Conservation (phyloP, 2,113 vertebrate genomes). For the Polypterus bichir region DNA sequence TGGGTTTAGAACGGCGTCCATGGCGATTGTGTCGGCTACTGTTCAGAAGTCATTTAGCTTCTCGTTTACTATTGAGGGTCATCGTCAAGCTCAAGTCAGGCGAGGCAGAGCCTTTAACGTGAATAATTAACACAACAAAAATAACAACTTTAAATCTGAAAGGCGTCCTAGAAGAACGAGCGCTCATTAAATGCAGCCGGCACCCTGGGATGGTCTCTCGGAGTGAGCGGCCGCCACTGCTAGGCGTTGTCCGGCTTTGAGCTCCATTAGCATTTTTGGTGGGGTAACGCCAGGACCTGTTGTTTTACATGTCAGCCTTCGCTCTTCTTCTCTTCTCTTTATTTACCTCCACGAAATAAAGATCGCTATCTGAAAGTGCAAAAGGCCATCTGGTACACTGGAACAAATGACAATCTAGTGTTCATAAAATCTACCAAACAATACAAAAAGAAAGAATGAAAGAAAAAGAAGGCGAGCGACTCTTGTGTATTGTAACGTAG, state of each 20-base stretch:
- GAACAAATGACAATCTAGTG: too few species aligned
- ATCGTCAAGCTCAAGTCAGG: constrained; percentile 33
- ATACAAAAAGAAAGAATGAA: too few species aligned
- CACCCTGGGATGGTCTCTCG: constrained; percentile 46
- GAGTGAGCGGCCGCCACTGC: constrained; percentile 37
- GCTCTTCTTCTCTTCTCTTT: too few species aligned
- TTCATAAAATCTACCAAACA: too few species aligned
- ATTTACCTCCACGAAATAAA: too few species aligned
- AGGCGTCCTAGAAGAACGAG: constrained; percentile 31
- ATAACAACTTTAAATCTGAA: constrained; percentile 57
- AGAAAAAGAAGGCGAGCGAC: too few species aligned
- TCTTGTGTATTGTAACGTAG: too few species aligned
- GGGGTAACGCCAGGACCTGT: constrained; percentile 31
- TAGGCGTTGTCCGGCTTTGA: constrained; percentile 48
- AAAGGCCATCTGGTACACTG: too few species aligned
- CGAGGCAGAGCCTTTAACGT: constrained; percentile 23
- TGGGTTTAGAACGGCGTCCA: constrained; percentile 48
- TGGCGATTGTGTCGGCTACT: too few species aligned
- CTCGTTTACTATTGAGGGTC: neutral
- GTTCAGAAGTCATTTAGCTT: too few species aligned
- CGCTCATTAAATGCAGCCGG: constrained; percentile 36
- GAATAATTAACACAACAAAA: constrained; percentile 64
- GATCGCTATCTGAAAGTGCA: too few species aligned
- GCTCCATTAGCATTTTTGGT: constrained; percentile 56
- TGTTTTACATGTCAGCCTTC: constrained; percentile 28